Evolutionary conservation across 2,888 invertebrate genomes (phyloP).

Genomic region (Cheilosia impressa): DNA sequence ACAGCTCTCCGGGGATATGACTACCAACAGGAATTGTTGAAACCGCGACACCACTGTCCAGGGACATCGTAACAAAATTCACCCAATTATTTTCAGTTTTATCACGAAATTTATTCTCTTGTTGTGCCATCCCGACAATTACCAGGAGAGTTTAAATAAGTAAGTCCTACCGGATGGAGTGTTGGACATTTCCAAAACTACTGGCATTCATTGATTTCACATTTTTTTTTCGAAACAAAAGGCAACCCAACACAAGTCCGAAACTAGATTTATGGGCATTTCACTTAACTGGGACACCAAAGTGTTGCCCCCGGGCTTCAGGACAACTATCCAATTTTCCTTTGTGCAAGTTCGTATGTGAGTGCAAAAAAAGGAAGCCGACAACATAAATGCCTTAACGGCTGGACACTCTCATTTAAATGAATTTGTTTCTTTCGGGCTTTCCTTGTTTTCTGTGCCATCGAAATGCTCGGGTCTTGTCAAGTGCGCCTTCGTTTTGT

Average conservation of each 20-base stretch:
- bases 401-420: slow-evolving; percentile 70
- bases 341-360: slow-evolving; percentile 3
- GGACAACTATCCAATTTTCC: slow-evolving; percentile 68
- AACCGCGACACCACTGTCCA: slow-evolving; percentile 33
- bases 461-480: slow-evolving; percentile 50
- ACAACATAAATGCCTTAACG: slow-evolving; percentile 51
- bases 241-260: background rate
- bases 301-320: slow-evolving; percentile 60
- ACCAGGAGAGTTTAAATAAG: slow-evolving; percentile 67
- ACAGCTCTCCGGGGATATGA: slow-evolving; percentile 47
- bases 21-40: slow-evolving; percentile 29
- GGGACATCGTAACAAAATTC: slow-evolving; percentile 40
- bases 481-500: slow-evolving; percentile 23
- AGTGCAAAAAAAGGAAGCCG: slow-evolving; percentile 1
- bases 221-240: slow-evolving; percentile 20
- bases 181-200: slow-evolving; percentile 32
- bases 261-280: slow-evolving; percentile 67
- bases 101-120: slow-evolving; percentile 70
- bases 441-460: slow-evolving; percentile 54
- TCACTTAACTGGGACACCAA: slow-evolving; percentile 71
- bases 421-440: slow-evolving; percentile 65
- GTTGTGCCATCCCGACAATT: slow-evolving; percentile 66
- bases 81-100: slow-evolving; percentile 73
- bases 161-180: slow-evolving; percentile 64
- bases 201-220: slow-evolving; percentile 58